Percentiles rank a stretch among this genome's conserved stretches.
Evolutionary conservation across 2,113 vertebrate genomes (phyloP).

Genomic region (Mustela lutreola): DNA sequence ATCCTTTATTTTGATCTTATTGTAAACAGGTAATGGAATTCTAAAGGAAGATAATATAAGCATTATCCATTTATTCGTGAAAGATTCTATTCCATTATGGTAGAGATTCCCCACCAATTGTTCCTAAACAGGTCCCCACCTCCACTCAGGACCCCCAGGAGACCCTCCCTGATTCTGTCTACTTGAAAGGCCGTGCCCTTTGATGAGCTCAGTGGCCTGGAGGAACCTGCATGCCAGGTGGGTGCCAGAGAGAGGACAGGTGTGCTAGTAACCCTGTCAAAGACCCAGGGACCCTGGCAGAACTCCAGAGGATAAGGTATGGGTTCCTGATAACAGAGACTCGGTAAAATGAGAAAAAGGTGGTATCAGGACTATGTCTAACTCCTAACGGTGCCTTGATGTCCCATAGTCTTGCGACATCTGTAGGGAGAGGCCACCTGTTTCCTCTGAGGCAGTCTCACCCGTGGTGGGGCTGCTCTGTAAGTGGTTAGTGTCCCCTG

Average conservation of each 20-base stretch:
- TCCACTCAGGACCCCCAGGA: not conserved
- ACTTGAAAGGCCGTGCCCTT: not conserved
- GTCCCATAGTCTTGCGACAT: fast-evolving
- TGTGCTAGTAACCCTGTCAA: not conserved
- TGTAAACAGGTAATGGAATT: not conserved
- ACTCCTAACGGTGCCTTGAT: not conserved
- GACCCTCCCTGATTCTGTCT: not conserved
- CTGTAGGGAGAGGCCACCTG: too few species aligned
- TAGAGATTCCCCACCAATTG: not conserved
- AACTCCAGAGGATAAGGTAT: not conserved
- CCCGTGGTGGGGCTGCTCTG: not conserved
- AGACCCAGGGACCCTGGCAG: not conserved
- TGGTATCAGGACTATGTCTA: fast-evolving
- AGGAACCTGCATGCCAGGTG: not conserved
- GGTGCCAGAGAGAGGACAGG: not conserved
- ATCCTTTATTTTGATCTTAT: not conserved
- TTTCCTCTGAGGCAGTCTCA: fast-evolving
- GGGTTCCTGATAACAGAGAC: not conserved
- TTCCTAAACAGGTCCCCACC: too few species aligned
- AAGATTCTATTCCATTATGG: not conserved
- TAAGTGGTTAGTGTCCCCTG: not conserved
- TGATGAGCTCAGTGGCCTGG: not conserved
- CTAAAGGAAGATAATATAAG: not conserved
- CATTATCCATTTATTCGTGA: not conserved
- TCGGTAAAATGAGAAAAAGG: fast-evolving